Base-by-base conservation (phyloP, 2,888 invertebrate genomes). In the Rhaphigaster nebulosa region DNA sequence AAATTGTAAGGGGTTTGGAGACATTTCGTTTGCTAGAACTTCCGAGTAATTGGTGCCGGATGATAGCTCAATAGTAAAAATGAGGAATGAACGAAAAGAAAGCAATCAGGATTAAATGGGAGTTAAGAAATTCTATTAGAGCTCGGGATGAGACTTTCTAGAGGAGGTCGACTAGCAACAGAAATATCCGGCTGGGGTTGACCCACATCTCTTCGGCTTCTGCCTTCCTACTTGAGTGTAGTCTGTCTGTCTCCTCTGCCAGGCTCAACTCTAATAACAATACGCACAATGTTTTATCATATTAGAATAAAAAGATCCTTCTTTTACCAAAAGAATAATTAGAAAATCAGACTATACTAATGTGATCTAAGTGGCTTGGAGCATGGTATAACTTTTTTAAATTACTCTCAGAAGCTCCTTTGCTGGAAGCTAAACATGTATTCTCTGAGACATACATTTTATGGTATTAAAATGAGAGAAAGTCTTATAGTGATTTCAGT, bases 91-190 rank as follows among this genome's bases (percentile, higher is more conserved):
- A 23, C 41, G 26, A 80, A 80, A 80, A 80, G 80, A 45, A 80
- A 80, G 80, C 38, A 80, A 80, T 80, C 23, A 80, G 80, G 80
- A 80, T 80, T 80, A 80, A 80, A 80, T 80, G 45, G 84, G 45
- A 84, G 84, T 84, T 84, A 80, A 84, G 84, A 84, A 84, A 84
- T 84, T 84, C 45, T 84, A 84, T 84, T 84, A 84, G 84, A 84
- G 84, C 84, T 84, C n/a, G 84, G 41, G 84, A 84, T 84, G 84
- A 84, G 41, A 84, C 84, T 84, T 84, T 84, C 84, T 84, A 41
- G 84, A 84, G 84, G 80, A 84, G 84, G 84, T 38, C 84, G 41
- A n/a, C 84, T 50, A 84, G 84, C 26, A 84, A 84, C 84, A 45
- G 84, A 84, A 84, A 84, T 84, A 84, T 84, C 84, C 84, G 84